Evolutionary conservation across 1,140 invertebrate species (phyloP).

Genomic region (Pararge aegeria): DNA sequence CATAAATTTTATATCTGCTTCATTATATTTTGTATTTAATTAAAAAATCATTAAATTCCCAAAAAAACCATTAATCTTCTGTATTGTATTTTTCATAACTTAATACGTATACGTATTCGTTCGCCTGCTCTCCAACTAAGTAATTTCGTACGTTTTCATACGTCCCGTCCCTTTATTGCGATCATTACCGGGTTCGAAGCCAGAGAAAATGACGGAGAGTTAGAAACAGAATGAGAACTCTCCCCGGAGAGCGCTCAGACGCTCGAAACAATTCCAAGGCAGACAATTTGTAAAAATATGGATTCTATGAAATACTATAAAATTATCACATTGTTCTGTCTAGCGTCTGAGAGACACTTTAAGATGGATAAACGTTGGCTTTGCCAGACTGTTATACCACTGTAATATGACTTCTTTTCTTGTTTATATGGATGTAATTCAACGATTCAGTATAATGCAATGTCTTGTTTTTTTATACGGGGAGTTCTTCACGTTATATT

Average conservation of each 20-base stretch:
- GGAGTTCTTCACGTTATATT: too few species aligned
- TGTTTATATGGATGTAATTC: not conserved
- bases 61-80: too few species aligned
- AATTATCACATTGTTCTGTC: conserved; percentile 10
- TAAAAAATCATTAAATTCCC: too few species aligned
- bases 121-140: conserved; percentile 2
- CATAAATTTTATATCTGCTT: too few species aligned
- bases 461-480: too few species aligned
- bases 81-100: too few species aligned
- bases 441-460: not conserved
- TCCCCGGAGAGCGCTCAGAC: conserved; percentile 17
- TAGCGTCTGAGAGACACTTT: not conserved
- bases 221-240: conserved; percentile 11
- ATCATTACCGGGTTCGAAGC: conserved; percentile 28
- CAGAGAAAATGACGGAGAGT: conserved; percentile 18
- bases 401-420: conserved; percentile 13
- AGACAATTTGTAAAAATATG: conserved; percentile 16
- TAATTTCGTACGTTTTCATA: conserved; percentile 49
- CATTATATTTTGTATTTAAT: too few species aligned
- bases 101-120: not conserved
- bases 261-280: conserved; percentile 12
- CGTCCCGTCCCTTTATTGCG: conserved; percentile 27
- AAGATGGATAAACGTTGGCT: conserved; percentile 4
- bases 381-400: not conserved
- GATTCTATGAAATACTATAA: conserved; percentile 10